phyloP scores from a whole-genome alignment of 2,113 vertebrate species.

The Tragelaphus imberbis region DNA sequence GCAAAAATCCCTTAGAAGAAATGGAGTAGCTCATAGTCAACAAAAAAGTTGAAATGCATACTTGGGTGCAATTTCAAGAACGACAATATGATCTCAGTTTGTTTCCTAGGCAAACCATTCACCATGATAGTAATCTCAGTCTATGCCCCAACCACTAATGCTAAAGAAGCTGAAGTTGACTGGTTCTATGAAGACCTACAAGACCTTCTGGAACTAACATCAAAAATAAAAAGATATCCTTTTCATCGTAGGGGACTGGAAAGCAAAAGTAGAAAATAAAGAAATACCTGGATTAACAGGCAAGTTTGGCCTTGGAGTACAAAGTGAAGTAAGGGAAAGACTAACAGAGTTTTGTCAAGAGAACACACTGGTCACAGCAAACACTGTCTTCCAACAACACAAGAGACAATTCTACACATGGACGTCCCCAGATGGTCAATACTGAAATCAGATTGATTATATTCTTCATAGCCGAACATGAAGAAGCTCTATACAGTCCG shows the following conservation, averaged over 20 bases:
- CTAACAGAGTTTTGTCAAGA: not conserved
- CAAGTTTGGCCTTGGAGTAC: not conserved
- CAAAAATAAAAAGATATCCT: not conserved
- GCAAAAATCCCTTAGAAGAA: not conserved
- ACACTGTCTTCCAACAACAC: not conserved
- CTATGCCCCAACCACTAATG: not conserved
- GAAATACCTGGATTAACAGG: not conserved
- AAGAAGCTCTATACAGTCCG: not conserved
- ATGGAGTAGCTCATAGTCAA: not conserved
- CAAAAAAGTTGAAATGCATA: not conserved
- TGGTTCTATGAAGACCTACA: not conserved
- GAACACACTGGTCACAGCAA: not conserved
- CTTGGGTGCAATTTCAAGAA: not conserved
- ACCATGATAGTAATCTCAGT: not conserved
- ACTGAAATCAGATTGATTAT: not conserved
- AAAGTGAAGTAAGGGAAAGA: not conserved
- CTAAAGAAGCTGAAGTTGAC: not conserved
- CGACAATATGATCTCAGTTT: not conserved
- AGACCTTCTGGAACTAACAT: not conserved
- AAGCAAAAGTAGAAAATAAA: not conserved
- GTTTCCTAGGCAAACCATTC: not conserved
- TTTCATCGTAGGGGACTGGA: not conserved
- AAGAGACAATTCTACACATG: not conserved
- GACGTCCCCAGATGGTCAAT: not conserved
- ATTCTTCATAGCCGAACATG: accelerated